A percentile compares a stretch with the other conserved stretches of the same genome.
Evolutionary conservation across 1,140 invertebrate genomes (phyloP).

Genomic region (Leptonema lineaticorne): DNA sequence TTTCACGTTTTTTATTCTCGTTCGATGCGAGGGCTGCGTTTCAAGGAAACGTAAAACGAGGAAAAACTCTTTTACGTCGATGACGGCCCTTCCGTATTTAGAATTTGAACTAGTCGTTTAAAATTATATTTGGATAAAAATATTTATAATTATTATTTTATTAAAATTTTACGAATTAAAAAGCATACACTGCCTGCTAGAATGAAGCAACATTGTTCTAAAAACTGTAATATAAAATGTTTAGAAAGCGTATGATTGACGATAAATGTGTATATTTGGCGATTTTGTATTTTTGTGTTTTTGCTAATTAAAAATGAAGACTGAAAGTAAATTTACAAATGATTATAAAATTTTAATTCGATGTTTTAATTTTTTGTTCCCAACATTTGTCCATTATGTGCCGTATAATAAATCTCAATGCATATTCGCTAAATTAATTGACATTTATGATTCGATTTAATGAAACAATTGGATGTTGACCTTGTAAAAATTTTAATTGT

Average conservation of each 20-base stretch:
- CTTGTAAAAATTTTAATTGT: conserved; percentile 39
- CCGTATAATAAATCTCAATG: conserved; percentile 38
- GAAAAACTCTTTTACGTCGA: neutral
- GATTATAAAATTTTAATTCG: conserved; percentile 39
- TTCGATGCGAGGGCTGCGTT: conserved; percentile 10
- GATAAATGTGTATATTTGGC: conserved; percentile 40
- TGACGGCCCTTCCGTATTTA: conserved; percentile 28
- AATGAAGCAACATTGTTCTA: conserved; percentile 37
- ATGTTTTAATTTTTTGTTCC: conserved; percentile 37
- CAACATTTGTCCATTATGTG: conserved; percentile 36
- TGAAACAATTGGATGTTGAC: conserved; percentile 38
- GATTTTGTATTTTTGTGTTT: conserved; percentile 41
- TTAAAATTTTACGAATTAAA: conserved; percentile 37
- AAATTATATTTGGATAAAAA: conserved; percentile 35
- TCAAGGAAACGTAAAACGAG: neutral
- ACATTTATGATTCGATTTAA: conserved; percentile 39
- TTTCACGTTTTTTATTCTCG: conserved; percentile 31
- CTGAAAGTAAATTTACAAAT: conserved; percentile 43
- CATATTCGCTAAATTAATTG: conserved; percentile 40
- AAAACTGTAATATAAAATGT: conserved; percentile 38
- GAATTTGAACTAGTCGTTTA: conserved; percentile 39
- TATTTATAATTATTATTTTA: conserved; percentile 38
- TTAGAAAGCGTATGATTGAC: conserved; percentile 35
- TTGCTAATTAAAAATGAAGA: conserved; percentile 43
- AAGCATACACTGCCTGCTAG: conserved; percentile 38